phyloP scores from a whole-genome alignment of 2,797 vertebrate genomes.

The Crenichthys baileyi region DNA sequence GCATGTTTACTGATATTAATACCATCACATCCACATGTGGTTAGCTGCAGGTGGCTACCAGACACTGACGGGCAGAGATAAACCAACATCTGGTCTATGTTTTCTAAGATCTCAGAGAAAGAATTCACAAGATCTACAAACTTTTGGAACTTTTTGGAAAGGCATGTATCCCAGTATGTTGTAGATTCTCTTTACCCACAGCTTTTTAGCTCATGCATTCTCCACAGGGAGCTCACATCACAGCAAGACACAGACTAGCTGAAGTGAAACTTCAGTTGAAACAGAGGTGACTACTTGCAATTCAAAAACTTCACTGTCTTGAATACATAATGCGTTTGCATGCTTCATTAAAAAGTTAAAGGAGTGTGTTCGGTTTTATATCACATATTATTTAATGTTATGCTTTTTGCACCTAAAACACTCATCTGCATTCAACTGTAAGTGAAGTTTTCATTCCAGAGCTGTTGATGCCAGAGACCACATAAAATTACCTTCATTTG shows the following conservation, averaged over 20 bases:
- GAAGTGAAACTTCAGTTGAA: constrained; percentile 33
- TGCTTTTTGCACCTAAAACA: constrained; percentile 33
- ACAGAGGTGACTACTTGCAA: constrained; percentile 27
- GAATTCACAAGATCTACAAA: constrained; percentile 14
- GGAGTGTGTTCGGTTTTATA: constrained; percentile 22
- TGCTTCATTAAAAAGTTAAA: constrained; percentile 38
- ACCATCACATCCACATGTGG: constrained; percentile 53
- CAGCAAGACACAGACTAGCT: constrained; percentile 33
- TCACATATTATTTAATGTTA: constrained; percentile 26
- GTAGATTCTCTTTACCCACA: constrained; percentile 20
- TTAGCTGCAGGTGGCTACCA: constrained; percentile 55
- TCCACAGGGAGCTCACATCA: constrained; percentile 31
- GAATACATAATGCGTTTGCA: constrained; percentile 38
- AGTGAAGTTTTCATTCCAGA: constrained; percentile 29
- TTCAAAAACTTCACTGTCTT: constrained; percentile 18
- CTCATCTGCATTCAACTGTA: constrained; percentile 24
- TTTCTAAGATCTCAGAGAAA: constrained; percentile 22
- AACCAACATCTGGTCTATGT: constrained; percentile 61
- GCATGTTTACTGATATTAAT: constrained; percentile 41
- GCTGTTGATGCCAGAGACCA: constrained; percentile 54
- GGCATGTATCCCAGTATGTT: constrained; percentile 3
- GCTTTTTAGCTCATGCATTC: constrained; percentile 28
- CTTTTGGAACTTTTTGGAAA: constrained; percentile 24
- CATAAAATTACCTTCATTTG: constrained; percentile 48
- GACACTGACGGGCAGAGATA: constrained; percentile 52